Base-by-base conservation (phyloP, 2,113 vertebrate species). In the Callorhinus ursinus region DNA sequence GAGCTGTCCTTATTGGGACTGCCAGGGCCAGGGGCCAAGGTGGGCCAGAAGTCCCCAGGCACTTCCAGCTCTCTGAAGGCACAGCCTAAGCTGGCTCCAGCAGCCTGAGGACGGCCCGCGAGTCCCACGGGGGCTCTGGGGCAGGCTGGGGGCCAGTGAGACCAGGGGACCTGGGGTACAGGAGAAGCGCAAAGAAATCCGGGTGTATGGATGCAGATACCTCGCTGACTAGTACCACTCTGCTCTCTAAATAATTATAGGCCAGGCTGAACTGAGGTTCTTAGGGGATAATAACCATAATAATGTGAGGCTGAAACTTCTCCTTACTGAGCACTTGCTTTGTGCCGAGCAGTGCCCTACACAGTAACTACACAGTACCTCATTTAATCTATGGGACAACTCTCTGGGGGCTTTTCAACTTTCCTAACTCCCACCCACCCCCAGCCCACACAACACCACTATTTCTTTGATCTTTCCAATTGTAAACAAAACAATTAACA, bases 141-240 rank as follows among this genome's bases (percentile, higher is more conserved):
- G 61, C 13, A 26, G n/a, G 91, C 12, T n/a, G 53, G 10, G 5
- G 19, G 11, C 31, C 49, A 84, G 15, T 4, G 9, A n/a, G 28
- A n/a, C 36, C 1, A 39, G 8, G 10, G 36, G 42, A 59, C 39
- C 31, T 71, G 10, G 46, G 15, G 31, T 5, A 4, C 33, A 18
- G 21, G 42, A 77, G 42, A 55, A 42, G 1, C 2, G 36, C 71
- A 57, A 10, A 63, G 49, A 10, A 81, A n/a, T 36, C 28, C 49
- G 85, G 63, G 33, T 14, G 5, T 3, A 0, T 24, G 3, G 42
- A 36, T 3, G 0, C 24, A 2, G 42, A 36, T 16, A 1, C 18
- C 22, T 3, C 0, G 1, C 33, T 12, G 61, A 87, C 33, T 24
- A 33, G 4, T 2, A 39, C 36, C 19, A 19, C 36, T 5, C 9